phyloP scores from a whole-genome alignment of 2,888 invertebrate genomes.

The Rhorus exstirpatorius region DNA sequence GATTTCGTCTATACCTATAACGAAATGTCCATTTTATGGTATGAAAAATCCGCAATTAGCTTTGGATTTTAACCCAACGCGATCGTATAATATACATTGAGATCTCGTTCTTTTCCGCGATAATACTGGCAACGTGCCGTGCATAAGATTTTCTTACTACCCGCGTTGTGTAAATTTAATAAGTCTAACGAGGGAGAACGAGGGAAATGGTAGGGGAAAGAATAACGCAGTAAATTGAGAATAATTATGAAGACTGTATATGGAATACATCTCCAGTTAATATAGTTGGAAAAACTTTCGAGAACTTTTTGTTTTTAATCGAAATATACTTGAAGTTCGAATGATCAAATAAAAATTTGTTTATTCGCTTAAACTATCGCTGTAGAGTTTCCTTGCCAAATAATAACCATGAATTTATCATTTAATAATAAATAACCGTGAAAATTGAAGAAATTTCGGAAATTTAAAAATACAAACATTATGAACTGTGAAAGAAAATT shows the following conservation, averaged over 20 bases:
- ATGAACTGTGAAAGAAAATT: too few relatives aligned
- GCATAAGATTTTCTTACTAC: constrained; percentile 58
- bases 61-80: constrained; percentile 3
- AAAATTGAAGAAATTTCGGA: too few relatives aligned
- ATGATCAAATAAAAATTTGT: neutral
- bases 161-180: constrained; percentile 56
- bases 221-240: constrained; percentile 33
- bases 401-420: too few relatives aligned
- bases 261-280: neutral
- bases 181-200: constrained; percentile 28
- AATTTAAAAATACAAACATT: too few relatives aligned
- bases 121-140: constrained; percentile 34
- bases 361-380: too few relatives aligned
- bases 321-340: constrained; percentile 12
- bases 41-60: constrained; percentile 10
- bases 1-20: constrained; percentile 18
- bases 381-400: too few relatives aligned
- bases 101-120: constrained; percentile 16
- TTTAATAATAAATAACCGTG: too few relatives aligned
- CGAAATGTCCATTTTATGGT: constrained; percentile 19
- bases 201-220: neutral
- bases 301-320: too few relatives aligned
- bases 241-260: constrained; percentile 28
- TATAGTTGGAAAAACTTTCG: too few relatives aligned
- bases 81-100: neutral